These are phyloP conservation scores for Dolichallabes microphthalmus DNA, from an alignment of 2,113 vertebrate genomes.

Conservation along the genomic window DNA sequence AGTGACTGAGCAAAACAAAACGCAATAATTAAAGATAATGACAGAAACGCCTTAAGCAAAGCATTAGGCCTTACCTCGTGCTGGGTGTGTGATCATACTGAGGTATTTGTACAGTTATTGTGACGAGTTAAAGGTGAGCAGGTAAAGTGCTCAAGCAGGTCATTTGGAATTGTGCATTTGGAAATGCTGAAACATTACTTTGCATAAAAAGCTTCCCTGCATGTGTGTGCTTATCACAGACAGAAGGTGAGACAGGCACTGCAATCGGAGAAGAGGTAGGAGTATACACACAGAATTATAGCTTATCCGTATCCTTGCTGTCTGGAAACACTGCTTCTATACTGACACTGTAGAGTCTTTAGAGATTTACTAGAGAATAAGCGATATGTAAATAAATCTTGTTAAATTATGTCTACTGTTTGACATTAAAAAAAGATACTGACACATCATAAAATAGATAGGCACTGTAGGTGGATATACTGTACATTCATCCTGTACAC, in stretches of 20 bases:
- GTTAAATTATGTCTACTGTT: constrained; percentile 35
- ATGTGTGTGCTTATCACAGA: constrained; percentile 11
- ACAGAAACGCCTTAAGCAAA: not conserved
- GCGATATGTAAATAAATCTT: constrained; percentile 10
- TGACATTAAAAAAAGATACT: not conserved
- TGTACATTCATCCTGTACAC: not conserved
- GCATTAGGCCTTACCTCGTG: not conserved
- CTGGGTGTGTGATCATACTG: not conserved
- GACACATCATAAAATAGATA: not conserved
- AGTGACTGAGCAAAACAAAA: not conserved
- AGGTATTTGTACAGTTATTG: not conserved
- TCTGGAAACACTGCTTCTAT: constrained; percentile 37
- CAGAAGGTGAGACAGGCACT: constrained; percentile 27
- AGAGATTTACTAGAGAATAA: constrained; percentile 32
- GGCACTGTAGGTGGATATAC: not conserved
- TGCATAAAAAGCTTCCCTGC: not conserved
- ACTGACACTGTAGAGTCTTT: constrained; percentile 21
- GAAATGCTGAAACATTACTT: not conserved
- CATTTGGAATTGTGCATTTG: not conserved
- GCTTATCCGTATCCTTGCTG: constrained; percentile 32
- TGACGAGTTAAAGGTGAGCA: not conserved
- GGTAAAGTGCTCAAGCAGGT: not conserved
- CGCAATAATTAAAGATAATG: not conserved
- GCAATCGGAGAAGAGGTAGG: constrained; percentile 25
- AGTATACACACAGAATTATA: constrained; percentile 23